phyloP scores from a whole-genome alignment of 1,140 invertebrate species.

The Hetaerina americana region DNA sequence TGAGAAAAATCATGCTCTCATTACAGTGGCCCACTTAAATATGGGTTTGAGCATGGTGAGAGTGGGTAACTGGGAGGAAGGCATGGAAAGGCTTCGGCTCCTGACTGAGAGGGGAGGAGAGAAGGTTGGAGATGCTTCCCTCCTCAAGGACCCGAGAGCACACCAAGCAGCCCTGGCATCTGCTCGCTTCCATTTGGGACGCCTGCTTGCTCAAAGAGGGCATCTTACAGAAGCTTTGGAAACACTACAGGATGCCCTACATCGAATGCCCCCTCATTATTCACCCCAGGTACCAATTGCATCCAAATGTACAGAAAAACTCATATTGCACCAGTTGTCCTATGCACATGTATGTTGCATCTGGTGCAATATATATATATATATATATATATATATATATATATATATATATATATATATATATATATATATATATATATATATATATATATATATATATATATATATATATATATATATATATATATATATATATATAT shows the following conservation, averaged over 20 bases:
- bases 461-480: too few relatives aligned
- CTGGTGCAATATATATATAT: too few relatives aligned
- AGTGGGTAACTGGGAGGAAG: conserved; percentile 51
- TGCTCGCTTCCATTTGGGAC: conserved; percentile 79
- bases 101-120: not conserved
- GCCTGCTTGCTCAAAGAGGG: conserved; percentile 79
- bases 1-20: not conserved
- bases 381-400: too few relatives aligned
- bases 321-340: too few relatives aligned
- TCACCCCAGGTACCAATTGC: conserved; percentile 62
- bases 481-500: too few relatives aligned
- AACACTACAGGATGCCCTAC: conserved; percentile 40
- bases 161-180: conserved; percentile 84
- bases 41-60: conserved; percentile 76
- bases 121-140: not conserved
- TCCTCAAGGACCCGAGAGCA: conserved; percentile 71
- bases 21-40: conserved; percentile 89
- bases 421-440: too few relatives aligned
- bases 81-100: not conserved
- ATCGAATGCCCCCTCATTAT: conserved; percentile 62
- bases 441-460: too few relatives aligned
- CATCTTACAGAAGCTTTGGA: conserved; percentile 70
- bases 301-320: too few relatives aligned
- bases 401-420: too few relatives aligned
- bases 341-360: too few relatives aligned